Conservation (phyloP, 2,113 vertebrate species). For the Irena cyanogastra region DNA sequence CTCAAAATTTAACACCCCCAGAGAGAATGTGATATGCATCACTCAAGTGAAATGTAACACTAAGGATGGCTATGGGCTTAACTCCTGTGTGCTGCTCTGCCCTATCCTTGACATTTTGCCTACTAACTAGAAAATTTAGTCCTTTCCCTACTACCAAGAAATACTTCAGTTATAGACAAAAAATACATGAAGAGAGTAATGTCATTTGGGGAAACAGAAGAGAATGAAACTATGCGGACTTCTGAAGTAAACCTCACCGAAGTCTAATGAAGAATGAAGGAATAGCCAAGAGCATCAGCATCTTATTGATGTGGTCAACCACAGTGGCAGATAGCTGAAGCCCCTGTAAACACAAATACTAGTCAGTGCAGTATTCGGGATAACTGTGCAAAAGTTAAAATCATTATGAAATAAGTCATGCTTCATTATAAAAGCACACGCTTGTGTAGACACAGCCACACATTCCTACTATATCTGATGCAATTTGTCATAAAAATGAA, state of each 20-base stretch:
- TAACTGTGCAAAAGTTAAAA: not conserved
- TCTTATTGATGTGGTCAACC: not conserved
- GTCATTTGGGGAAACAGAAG: not conserved
- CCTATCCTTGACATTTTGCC: not conserved
- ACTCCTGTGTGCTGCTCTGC: not conserved
- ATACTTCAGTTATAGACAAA: not conserved
- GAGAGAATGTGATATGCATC: fast-evolving
- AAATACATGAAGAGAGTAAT: not conserved
- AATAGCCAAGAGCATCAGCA: not conserved
- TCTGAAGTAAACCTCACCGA: not conserved
- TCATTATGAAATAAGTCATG: not conserved
- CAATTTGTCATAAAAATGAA: not conserved
- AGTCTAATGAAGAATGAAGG: not conserved
- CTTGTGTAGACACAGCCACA: not conserved
- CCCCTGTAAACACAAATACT: not conserved
- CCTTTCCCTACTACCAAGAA: not conserved
- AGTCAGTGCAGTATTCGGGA: not conserved
- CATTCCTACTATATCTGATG: not conserved
- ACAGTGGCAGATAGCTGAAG: not conserved
- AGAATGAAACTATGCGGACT: not conserved
- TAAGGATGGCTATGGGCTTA: not conserved
- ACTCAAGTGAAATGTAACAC: not conserved
- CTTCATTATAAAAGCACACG: not conserved
- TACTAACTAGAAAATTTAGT: not conserved
- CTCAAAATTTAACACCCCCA: not conserved